Percentiles rank a stretch among this genome's conserved stretches.
Conservation (phyloP, 2,113 vertebrate species). For the Bucco capensis region DNA sequence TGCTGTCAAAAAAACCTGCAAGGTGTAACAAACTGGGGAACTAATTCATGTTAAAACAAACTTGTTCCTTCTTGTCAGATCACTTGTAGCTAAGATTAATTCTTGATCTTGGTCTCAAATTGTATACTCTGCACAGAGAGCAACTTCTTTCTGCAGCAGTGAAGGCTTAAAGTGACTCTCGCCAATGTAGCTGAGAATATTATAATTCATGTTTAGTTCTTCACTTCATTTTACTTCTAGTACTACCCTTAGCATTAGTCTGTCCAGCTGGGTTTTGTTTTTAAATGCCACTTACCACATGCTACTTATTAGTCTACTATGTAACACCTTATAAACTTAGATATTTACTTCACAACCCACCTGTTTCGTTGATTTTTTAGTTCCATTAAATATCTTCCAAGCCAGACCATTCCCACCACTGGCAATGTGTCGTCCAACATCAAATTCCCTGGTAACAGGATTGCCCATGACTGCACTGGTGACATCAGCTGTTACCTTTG, state of each 20-base stretch:
- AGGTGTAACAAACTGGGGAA: not conserved
- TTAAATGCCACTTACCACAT: not conserved
- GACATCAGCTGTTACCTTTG: constrained; percentile 96
- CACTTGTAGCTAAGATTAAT: not conserved
- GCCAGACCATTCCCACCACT: constrained; percentile 92
- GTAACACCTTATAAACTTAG: not conserved
- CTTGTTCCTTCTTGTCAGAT: not conserved
- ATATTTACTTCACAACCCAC: constrained; percentile 65
- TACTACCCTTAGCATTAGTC: not conserved
- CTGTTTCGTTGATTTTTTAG: constrained; percentile 98
- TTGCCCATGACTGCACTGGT: constrained; percentile 99
- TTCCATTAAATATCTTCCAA: constrained; percentile 98
- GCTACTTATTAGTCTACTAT: not conserved
- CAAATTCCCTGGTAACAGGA: constrained; percentile 95
- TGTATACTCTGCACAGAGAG: not conserved
- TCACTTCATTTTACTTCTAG: not conserved
- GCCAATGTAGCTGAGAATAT: not conserved
- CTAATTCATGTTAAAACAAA: not conserved
- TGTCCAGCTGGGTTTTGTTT: not conserved
- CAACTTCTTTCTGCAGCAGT: not conserved
- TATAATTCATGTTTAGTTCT: not conserved
- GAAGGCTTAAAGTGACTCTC: not conserved
- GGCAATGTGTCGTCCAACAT: constrained; percentile 94
- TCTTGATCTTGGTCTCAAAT: not conserved
- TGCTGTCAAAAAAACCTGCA: not conserved